Evolutionary conservation across 1,140 invertebrate genomes (phyloP).

Genomic region (Triops cancriformis): DNA sequence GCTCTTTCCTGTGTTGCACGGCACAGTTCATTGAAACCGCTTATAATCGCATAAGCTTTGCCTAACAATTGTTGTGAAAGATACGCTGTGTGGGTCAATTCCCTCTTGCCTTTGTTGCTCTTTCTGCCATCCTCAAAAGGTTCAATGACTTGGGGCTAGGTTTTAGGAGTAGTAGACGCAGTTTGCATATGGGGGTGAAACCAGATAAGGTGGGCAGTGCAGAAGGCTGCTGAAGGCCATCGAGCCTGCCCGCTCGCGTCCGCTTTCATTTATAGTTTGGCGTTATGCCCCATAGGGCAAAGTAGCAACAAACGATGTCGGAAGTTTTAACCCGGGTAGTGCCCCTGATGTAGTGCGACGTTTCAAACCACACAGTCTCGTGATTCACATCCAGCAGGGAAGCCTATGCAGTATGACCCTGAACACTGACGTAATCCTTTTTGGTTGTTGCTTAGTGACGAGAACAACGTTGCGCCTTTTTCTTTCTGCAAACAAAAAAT

Average conservation of each 20-base stretch:
- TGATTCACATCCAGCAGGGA: too few species aligned
- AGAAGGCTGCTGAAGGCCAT: neutral
- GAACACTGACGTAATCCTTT: too few species aligned
- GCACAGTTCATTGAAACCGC: neutral
- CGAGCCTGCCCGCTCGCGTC: neutral
- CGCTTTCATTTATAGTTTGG: neutral
- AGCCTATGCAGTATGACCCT: too few species aligned
- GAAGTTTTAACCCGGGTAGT: too few species aligned
- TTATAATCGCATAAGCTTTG: neutral
- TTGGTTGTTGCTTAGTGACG: too few species aligned
- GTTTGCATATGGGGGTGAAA: constrained; percentile 5
- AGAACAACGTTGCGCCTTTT: too few species aligned
- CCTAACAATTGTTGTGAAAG: neutral
- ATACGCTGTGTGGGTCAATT: neutral
- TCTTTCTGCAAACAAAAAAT: too few species aligned
- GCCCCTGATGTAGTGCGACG: too few species aligned
- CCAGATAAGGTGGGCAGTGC: neutral
- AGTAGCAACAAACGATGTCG: too few species aligned
- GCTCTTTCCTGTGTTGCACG: neutral
- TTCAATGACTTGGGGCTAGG: neutral
- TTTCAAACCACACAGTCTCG: too few species aligned
- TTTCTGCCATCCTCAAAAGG: neutral
- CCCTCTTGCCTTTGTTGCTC: neutral
- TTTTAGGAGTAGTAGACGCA: neutral
- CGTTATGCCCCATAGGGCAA: too few species aligned